A percentile compares a stretch with the other conserved stretches of the same genome.
These are phyloP conservation scores for Tangara arthus DNA, from an alignment of 2,797 vertebrate species.

Conservation along the genomic window DNA sequence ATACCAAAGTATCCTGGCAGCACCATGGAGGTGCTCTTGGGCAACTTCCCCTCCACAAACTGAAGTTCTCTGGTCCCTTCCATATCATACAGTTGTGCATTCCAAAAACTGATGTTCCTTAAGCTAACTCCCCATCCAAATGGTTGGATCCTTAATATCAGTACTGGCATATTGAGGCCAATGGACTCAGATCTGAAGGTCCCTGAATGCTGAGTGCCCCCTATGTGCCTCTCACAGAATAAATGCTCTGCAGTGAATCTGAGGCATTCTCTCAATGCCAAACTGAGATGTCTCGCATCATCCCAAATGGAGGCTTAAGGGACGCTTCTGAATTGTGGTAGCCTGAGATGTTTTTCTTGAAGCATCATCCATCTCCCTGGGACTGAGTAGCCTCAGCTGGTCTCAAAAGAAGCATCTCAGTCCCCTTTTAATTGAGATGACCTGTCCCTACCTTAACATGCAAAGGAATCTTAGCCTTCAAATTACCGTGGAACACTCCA, in stretches of 20 bases:
- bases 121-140: background rate
- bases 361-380: background rate
- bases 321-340: background rate
- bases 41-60: background rate
- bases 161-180: background rate
- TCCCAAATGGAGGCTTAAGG: background rate
- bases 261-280: background rate
- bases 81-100: background rate
- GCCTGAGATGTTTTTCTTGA: background rate
- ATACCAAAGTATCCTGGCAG: background rate
- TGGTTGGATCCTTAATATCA: background rate
- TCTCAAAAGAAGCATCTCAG: background rate
- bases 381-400: background rate
- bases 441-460: background rate
- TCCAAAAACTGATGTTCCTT: background rate
- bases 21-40: background rate
- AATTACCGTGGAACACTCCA: background rate
- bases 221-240: background rate
- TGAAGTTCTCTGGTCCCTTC: background rate
- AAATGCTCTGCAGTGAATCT: background rate
- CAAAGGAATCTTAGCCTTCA: background rate
- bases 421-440: background rate
- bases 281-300: background rate
- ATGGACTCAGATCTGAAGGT: background rate
- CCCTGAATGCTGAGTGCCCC: fast-evolving